A percentile compares a stretch with the other conserved stretches of the same genome.
Conservation (phyloP, 2,797 vertebrate genomes). For the Brotula barbata region DNA sequence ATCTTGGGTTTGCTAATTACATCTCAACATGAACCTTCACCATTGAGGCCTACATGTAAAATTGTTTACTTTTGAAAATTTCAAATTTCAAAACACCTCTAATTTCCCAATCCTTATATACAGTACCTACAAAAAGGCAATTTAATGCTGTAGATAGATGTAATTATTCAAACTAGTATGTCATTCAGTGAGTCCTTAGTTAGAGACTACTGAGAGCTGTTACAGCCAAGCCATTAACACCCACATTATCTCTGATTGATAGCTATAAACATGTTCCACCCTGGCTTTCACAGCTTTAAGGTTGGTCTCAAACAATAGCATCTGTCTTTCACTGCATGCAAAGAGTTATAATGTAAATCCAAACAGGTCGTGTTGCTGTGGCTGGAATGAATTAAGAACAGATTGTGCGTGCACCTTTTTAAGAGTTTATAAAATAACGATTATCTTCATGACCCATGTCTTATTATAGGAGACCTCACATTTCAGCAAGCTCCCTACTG, state of each 20-base stretch:
- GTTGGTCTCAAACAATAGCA: fast-evolving
- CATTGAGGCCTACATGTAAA: conserved; percentile 23
- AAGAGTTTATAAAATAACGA: conserved; percentile 44
- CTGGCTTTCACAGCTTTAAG: neutral
- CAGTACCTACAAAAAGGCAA: conserved; percentile 24
- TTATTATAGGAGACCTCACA: conserved; percentile 48
- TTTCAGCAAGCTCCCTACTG: conserved; percentile 42
- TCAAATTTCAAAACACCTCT: no score
- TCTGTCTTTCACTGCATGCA: neutral
- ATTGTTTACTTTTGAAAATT: no score
- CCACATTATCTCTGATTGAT: neutral
- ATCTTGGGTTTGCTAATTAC: conserved; percentile 53
- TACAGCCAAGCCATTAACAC: neutral
- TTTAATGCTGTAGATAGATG: conserved; percentile 1
- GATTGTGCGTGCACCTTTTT: conserved; percentile 10
- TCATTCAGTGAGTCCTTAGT: conserved; percentile 19
- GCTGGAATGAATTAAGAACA: neutral
- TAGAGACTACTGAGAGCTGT: neutral
- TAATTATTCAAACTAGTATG: neutral
- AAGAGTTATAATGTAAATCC: neutral
- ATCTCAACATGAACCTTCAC: conserved; percentile 30
- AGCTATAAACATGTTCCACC: neutral
- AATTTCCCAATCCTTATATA: no score
- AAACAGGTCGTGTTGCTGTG: neutral
- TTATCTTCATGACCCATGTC: conserved; percentile 47